A percentile compares a stretch with the other conserved stretches of the same genome.
phyloP scores from a whole-genome alignment of 2,888 invertebrate species.

The Acleris sparsana region DNA sequence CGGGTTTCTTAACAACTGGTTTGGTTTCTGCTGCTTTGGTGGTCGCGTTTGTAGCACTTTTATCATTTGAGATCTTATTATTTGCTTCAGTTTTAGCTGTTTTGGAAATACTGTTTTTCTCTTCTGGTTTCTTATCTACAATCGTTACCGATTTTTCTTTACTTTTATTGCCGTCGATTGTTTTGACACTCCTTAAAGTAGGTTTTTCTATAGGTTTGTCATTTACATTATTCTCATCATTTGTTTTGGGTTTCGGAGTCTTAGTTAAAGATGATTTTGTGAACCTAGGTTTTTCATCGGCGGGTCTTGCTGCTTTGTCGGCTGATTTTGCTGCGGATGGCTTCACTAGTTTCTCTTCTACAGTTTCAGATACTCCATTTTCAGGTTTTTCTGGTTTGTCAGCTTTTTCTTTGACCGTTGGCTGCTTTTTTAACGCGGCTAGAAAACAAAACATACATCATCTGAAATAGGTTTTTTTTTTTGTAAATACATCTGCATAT shows the following conservation, averaged over 20 bases:
- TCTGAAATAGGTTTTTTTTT: not conserved
- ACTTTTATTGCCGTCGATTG: slow-evolving; percentile 73
- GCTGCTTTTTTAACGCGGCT: slow-evolving; percentile 76
- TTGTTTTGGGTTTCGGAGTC: slow-evolving; percentile 32
- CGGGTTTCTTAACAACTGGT: slow-evolving; percentile 50
- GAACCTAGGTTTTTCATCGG: slow-evolving; percentile 45
- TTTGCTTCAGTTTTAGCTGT: slow-evolving; percentile 40
- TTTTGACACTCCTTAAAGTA: slow-evolving; percentile 66
- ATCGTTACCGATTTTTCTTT: slow-evolving; percentile 77
- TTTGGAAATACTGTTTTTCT: slow-evolving; percentile 49
- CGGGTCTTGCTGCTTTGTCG: slow-evolving; percentile 55
- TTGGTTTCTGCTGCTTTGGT: slow-evolving; percentile 46
- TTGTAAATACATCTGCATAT: not conserved
- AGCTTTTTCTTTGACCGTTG: slow-evolving; percentile 68
- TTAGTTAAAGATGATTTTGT: slow-evolving; percentile 46
- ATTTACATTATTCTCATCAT: slow-evolving; percentile 38
- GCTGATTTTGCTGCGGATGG: slow-evolving; percentile 67
- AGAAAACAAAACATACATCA: slow-evolving; percentile 42
- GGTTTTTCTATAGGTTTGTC: slow-evolving; percentile 65
- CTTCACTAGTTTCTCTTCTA: slow-evolving; percentile 72
- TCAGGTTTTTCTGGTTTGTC: slow-evolving; percentile 53
- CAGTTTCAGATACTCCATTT: slow-evolving; percentile 65
- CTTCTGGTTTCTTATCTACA: slow-evolving; percentile 63
- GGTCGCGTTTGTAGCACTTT: slow-evolving; percentile 43
- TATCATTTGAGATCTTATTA: slow-evolving; percentile 50